phyloP scores from a whole-genome alignment of 2,113 vertebrate genomes.

The Osmerus mordax region DNA sequence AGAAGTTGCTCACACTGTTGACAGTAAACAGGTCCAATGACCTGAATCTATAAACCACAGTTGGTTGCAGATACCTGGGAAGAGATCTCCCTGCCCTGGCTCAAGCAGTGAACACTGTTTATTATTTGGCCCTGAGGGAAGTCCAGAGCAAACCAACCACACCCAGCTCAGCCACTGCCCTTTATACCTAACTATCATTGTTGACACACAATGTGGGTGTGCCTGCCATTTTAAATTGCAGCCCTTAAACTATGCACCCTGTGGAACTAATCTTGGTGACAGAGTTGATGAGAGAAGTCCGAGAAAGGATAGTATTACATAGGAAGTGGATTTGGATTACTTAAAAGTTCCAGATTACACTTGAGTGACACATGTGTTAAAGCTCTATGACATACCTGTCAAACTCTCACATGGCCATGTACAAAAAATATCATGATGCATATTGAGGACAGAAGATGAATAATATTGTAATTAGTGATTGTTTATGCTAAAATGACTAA shows the following conservation, averaged over 20 bases:
- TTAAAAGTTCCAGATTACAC: no score
- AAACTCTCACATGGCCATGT: no score
- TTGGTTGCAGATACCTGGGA: background rate
- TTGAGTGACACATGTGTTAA: no score
- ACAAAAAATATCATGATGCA: no score
- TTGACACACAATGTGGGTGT: slow-evolving; percentile 4
- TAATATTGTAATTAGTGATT: no score
- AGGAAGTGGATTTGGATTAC: background rate
- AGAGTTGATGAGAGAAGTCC: background rate
- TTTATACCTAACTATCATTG: slow-evolving; percentile 3
- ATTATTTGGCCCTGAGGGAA: background rate
- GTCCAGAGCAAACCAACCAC: slow-evolving; percentile 7
- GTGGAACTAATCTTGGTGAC: slow-evolving; percentile 1
- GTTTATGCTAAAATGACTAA: no score
- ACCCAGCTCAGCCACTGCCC: background rate
- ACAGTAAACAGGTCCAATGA: background rate
- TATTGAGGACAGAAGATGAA: no score
- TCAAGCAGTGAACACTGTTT: background rate
- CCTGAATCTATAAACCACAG: background rate
- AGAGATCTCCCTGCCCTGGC: background rate
- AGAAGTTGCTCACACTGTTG: background rate
- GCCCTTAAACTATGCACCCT: background rate
- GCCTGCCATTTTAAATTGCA: slow-evolving; percentile 1
- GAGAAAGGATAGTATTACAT: background rate
- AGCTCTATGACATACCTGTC: no score